Conservation (phyloP, 1,140 invertebrate genomes). For the Hycleus cichorii region DNA sequence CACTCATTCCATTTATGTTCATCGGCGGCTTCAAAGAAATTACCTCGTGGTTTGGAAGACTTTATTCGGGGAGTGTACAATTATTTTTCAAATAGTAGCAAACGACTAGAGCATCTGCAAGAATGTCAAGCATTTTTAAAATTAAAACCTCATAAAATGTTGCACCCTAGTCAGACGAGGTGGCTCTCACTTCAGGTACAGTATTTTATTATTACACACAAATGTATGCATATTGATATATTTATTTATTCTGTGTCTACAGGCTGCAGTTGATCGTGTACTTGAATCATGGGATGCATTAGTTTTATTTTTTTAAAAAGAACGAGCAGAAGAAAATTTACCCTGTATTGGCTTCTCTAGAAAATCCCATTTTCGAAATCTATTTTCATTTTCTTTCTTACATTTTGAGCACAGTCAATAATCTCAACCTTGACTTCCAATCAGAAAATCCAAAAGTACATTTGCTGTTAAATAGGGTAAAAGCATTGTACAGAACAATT, state of each 20-base stretch:
- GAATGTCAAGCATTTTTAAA: background rate
- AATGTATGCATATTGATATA: background rate
- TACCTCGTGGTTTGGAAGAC: background rate
- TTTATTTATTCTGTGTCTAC: background rate
- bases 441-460: background rate
- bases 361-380: background rate
- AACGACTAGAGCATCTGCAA: background rate
- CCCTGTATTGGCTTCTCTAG: background rate
- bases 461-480: background rate
- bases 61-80: background rate
- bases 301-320: background rate
- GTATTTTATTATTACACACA: background rate
- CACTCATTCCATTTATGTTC: slow-evolving; percentile 1
- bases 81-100: background rate
- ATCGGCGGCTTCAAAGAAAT: background rate
- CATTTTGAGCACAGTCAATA: background rate
- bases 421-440: background rate
- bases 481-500: background rate
- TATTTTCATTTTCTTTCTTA: background rate
- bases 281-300: background rate
- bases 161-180: background rate
- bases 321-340: background rate
- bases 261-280: background rate
- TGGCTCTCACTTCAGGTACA: background rate
- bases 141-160: background rate